Conservation (phyloP, 2,797 vertebrate genomes). For the Triplophysa yarkandensis region DNA sequence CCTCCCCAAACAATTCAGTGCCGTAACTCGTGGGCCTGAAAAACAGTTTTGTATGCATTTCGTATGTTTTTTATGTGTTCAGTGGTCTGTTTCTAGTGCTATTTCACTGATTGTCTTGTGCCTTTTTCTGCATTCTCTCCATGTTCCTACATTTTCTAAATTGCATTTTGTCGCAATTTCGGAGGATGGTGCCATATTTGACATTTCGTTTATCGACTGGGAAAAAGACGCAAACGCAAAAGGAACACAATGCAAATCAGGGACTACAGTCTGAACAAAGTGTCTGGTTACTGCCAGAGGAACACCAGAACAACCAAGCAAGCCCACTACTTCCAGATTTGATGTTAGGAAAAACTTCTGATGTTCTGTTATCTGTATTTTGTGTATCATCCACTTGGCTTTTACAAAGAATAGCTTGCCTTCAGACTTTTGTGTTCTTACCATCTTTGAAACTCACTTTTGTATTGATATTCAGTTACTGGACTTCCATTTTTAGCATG, state of each 20-base stretch:
- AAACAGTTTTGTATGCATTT: conserved; percentile 63
- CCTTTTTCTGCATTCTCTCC: conserved; percentile 82
- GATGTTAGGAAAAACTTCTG: conserved; percentile 67
- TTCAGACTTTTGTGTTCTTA: conserved; percentile 76
- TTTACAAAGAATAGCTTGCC: conserved; percentile 81
- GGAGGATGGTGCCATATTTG: conserved; percentile 71
- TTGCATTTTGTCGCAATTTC: conserved; percentile 61
- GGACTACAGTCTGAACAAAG: conserved; percentile 62
- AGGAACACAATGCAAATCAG: conserved; percentile 76
- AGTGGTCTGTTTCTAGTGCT: conserved; percentile 64
- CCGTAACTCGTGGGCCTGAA: conserved; percentile 67
- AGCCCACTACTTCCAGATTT: conserved; percentile 74
- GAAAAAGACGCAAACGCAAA: conserved; percentile 51
- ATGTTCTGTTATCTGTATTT: conserved; percentile 78
- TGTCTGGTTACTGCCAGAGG: conserved; percentile 72
- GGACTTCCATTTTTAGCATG: conserved; percentile 77
- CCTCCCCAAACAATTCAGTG: conserved; percentile 69
- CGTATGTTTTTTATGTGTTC: conserved; percentile 52
- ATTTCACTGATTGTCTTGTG: conserved; percentile 80
- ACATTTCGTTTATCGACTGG: conserved; percentile 53
- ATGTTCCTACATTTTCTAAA: conserved; percentile 51
- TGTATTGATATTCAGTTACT: conserved; percentile 77
- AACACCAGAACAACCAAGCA: conserved; percentile 65
- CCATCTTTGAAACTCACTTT: conserved; percentile 81
- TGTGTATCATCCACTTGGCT: conserved; percentile 80